phyloP scores from a whole-genome alignment of 2,888 invertebrate genomes.

The Anthophora plumipes region DNA sequence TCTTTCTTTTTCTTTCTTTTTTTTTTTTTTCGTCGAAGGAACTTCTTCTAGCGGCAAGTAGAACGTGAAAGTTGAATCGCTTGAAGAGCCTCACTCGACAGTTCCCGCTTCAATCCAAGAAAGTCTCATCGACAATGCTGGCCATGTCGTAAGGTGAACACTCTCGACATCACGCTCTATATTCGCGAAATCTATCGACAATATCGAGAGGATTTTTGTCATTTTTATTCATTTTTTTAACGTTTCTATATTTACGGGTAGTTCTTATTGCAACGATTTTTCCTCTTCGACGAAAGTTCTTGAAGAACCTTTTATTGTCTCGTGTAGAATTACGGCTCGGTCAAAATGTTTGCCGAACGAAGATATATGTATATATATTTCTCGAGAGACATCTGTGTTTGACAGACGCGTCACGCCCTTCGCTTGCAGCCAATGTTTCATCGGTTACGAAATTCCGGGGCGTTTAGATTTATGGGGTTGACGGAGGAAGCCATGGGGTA shows the following conservation, averaged over 20 bases:
- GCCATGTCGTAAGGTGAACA: slow-evolving; percentile 5
- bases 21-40: neutral
- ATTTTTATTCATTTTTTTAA: too few species aligned
- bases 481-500: neutral
- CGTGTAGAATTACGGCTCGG: neutral
- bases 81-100: slow-evolving; percentile 19
- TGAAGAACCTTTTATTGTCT: too few species aligned
- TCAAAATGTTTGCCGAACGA: neutral
- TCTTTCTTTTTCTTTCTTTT: neutral
- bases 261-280: neutral
- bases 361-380: neutral
- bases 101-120: slow-evolving; percentile 20
- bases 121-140: slow-evolving; percentile 30
- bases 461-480: neutral
- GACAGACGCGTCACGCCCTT: slow-evolving; percentile 11
- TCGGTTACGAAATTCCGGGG: neutral
- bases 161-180: neutral
- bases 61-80: slow-evolving; percentile 42
- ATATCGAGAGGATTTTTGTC: neutral
- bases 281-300: neutral
- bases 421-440: neutral
- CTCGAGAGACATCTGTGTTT: neutral
- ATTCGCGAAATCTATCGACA: slow-evolving; percentile 5
- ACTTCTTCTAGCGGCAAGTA: slow-evolving; percentile 1
- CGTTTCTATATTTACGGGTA: neutral